These are phyloP conservation scores for Ammodytes marinus DNA, from an alignment of 2,113 vertebrate species.

Conservation along the genomic window DNA sequence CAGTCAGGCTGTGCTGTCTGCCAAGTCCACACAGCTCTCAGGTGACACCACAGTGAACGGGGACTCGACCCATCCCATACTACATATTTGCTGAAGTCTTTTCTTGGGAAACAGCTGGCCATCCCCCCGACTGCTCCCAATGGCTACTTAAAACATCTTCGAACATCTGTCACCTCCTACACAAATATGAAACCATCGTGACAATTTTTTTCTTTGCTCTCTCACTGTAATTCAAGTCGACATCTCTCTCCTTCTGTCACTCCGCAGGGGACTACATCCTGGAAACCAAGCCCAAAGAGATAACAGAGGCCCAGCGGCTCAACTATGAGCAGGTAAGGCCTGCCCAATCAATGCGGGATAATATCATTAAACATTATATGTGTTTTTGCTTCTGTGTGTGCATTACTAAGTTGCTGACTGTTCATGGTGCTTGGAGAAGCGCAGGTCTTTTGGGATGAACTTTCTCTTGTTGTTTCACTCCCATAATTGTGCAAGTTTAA, in stretches of 20 bases:
- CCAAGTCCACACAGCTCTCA: slow-evolving; percentile 17
- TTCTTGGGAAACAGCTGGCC: slow-evolving; percentile 7
- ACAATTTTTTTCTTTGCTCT: slow-evolving; percentile 15
- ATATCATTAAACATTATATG: slow-evolving; percentile 21
- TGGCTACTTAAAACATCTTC: slow-evolving; percentile 3
- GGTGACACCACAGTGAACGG: slow-evolving; percentile 32
- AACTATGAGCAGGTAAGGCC: slow-evolving; percentile 97
- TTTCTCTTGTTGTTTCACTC: slow-evolving; percentile 17
- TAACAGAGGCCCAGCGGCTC: slow-evolving; percentile 96
- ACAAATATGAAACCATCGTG: background rate
- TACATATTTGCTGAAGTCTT: slow-evolving; percentile 18
- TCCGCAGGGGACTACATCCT: slow-evolving; percentile 97
- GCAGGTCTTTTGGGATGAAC: slow-evolving; percentile 27
- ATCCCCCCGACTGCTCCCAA: background rate
- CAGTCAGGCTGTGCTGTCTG: slow-evolving; percentile 24
- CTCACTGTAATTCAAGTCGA: background rate
- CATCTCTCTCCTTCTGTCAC: slow-evolving; percentile 41
- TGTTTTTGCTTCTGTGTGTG: slow-evolving; percentile 49
- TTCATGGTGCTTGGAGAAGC: slow-evolving; percentile 26
- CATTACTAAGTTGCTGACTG: slow-evolving; percentile 47
- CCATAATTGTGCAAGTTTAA: slow-evolving; percentile 14
- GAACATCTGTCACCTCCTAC: slow-evolving; percentile 5
- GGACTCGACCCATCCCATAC: slow-evolving; percentile 17
- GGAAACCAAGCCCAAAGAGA: slow-evolving; percentile 98
- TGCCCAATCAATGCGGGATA: slow-evolving; percentile 7